Base-by-base conservation (phyloP, 2,113 vertebrate species). In the Semnopithecus entellus region DNA sequence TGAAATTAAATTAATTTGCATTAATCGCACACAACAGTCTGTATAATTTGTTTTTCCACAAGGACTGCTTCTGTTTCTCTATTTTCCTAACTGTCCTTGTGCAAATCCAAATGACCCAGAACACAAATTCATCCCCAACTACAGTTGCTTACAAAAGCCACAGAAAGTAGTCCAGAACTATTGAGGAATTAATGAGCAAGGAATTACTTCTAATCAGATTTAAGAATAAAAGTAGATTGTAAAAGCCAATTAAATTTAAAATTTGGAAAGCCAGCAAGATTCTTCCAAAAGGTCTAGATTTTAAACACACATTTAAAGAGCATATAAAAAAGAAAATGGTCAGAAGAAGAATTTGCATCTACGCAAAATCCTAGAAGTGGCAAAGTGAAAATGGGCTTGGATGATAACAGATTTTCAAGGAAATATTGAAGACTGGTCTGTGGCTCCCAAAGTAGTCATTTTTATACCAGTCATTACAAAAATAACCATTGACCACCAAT, bases 1-100 rank as follows among this genome's bases (percentile, higher is more conserved):
- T 50, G 23, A 91, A 95, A 88, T 95, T 80, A 90, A 95, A 93
- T 55, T 82, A 86, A 85, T 68, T 91, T 73, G 86, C 82, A 95
- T 82, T 93, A 89, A 75, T 25, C 45, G 43, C 59, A 86, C n/a
- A 85, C 40, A 79, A 52, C 2, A 91, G 82, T 30, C 78, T n/a
- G 14, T 48, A 30, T 20, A 38, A 66, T 73, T 55, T 85, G n/a
- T 88, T 97, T 88, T 59, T 59, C 57, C 6, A 66, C 13, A 35
- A 80, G 72, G 38, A 79, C n/a, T 64, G 27, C 61, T 95, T 93
- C 48, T 82, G 4, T 85, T 96, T 76, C 59, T 87, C 90, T 96
- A 91, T 96, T 91, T 91, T 96, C 50, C 75, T 86, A 68, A 89
- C 27, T 89, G 27, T n/a, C 66, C 5, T 72, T 82, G 13, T 25